Conservation (phyloP, 2,888 invertebrate genomes). For the Acleris emargana region DNA sequence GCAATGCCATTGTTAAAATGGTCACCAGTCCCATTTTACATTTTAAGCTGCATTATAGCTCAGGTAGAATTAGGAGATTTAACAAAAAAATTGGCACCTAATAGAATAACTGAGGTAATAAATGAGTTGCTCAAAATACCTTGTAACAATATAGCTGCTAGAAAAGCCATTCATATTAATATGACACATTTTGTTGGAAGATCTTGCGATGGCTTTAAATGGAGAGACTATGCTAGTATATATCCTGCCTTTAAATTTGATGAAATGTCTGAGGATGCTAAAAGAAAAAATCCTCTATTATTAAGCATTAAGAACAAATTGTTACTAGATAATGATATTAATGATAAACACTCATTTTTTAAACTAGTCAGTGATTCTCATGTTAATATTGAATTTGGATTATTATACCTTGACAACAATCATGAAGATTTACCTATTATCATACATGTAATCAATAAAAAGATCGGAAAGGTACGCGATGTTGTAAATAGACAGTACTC, state of each 20-base stretch:
- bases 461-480: slow-evolving; percentile 52
- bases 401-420: slow-evolving; percentile 56
- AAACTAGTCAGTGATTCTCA: slow-evolving; percentile 47
- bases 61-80: slow-evolving; percentile 42
- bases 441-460: slow-evolving; percentile 50
- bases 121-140: slow-evolving; percentile 60
- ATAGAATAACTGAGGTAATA: slow-evolving; percentile 44
- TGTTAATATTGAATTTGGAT: slow-evolving; percentile 54
- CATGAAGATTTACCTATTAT: slow-evolving; percentile 48
- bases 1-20: slow-evolving; percentile 62
- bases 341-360: slow-evolving; percentile 48
- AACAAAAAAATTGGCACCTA: slow-evolving; percentile 33
- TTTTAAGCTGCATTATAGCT: slow-evolving; percentile 58
- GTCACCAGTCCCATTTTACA: slow-evolving; percentile 69
- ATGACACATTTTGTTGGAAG: slow-evolving; percentile 59
- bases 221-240: slow-evolving; percentile 55
- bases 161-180: slow-evolving; percentile 62
- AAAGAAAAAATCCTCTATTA: slow-evolving; percentile 46
- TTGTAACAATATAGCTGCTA: slow-evolving; percentile 66
- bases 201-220: slow-evolving; percentile 51
- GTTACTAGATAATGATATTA: slow-evolving; percentile 46
- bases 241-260: slow-evolving; percentile 50
- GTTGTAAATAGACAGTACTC: slow-evolving; percentile 61
- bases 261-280: slow-evolving; percentile 34
- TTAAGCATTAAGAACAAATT: slow-evolving; percentile 43